These are phyloP conservation scores for Dendroctonus ponderosae DNA, from an alignment of 1,140 invertebrate species.

Conservation along the genomic window DNA sequence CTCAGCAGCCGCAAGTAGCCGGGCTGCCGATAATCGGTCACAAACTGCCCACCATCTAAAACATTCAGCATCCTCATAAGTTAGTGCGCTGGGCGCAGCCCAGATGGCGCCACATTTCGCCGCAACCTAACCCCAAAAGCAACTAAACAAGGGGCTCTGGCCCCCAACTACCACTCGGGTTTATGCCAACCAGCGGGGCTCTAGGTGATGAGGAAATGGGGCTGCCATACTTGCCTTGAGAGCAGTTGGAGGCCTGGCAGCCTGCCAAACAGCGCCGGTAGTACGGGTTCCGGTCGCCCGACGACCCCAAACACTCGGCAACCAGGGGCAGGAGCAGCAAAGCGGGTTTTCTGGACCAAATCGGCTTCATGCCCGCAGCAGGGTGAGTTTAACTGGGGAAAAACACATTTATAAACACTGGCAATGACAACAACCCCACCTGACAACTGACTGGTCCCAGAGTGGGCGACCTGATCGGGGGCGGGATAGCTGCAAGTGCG, in stretches of 20 bases:
- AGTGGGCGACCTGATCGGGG: too few relatives aligned
- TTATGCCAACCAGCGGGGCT: neutral
- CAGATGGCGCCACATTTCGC: neutral
- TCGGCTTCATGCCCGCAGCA: too few relatives aligned
- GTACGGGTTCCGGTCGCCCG: slow-evolving; percentile 42
- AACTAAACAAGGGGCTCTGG: slow-evolving; percentile 8
- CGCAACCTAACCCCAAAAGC: neutral
- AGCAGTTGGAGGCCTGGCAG: slow-evolving; percentile 50
- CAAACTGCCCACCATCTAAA: slow-evolving; percentile 60
- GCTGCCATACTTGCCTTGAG: slow-evolving; percentile 40
- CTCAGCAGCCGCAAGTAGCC: slow-evolving; percentile 58
- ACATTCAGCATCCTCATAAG: neutral
- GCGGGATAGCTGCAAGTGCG: too few relatives aligned
- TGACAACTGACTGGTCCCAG: too few relatives aligned
- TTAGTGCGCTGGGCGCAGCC: neutral
- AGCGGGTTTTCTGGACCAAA: too few relatives aligned
- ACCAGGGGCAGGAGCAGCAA: too few relatives aligned
- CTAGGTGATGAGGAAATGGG: neutral
- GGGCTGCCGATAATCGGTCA: slow-evolving; percentile 55
- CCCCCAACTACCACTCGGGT: too few relatives aligned
- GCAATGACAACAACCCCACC: too few relatives aligned
- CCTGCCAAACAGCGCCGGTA: slow-evolving; percentile 50
- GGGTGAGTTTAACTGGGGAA: too few relatives aligned
- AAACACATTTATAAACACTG: too few relatives aligned
- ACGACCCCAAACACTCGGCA: slow-evolving; percentile 4